Evolutionary conservation across 2,113 vertebrate genomes (phyloP).

Genomic region (Columba livia): DNA sequence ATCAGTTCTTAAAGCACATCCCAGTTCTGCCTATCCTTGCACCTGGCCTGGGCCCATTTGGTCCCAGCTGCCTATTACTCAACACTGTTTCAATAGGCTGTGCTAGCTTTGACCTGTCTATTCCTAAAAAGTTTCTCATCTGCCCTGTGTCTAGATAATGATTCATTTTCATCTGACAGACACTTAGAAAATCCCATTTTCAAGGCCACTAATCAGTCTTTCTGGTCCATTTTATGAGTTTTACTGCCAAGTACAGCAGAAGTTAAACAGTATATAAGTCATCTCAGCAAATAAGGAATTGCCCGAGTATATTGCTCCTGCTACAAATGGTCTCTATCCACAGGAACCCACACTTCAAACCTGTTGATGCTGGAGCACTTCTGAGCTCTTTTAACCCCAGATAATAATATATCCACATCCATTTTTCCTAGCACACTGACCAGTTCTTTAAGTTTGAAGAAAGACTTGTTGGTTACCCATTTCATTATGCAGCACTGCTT

Average conservation of each 20-base stretch:
- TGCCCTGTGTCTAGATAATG: neutral
- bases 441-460: neutral
- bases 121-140: neutral
- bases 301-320: neutral
- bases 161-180: neutral
- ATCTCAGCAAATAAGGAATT: neutral
- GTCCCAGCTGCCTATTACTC: neutral
- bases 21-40: neutral
- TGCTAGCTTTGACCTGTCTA: neutral
- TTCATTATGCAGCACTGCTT: neutral
- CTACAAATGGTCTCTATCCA: neutral
- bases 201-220: neutral
- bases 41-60: too few species aligned
- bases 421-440: neutral
- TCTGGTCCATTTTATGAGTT: neutral
- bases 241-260: neutral
- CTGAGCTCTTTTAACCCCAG: neutral
- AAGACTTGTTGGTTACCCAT: neutral
- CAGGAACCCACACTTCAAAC: neutral
- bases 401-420: neutral
- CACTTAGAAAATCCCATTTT: neutral
- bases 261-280: neutral
- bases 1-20: neutral
- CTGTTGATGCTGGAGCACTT: neutral
- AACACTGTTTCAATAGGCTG: accelerated